A percentile compares a stretch with the other conserved stretches of the same genome.
These are phyloP conservation scores for Formica exsecta DNA, from an alignment of 1,140 invertebrate species.

Conservation along the genomic window DNA sequence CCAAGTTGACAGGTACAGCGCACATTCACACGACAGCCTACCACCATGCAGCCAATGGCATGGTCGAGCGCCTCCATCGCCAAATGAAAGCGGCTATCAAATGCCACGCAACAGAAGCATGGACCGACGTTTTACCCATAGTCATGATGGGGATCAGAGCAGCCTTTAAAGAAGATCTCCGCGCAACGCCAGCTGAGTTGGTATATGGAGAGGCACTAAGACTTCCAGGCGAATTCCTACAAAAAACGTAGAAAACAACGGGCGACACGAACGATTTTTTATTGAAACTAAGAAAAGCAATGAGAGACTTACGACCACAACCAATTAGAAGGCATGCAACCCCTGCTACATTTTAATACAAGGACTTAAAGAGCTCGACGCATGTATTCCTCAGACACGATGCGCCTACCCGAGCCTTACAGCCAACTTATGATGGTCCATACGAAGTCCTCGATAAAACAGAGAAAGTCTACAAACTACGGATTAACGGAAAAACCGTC, in stretches of 20 bases:
- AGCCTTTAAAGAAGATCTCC: background rate
- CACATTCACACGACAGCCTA: background rate
- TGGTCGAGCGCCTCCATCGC: background rate
- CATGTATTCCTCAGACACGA: background rate
- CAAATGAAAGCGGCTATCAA: slow-evolving; percentile 41
- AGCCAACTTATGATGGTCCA: background rate
- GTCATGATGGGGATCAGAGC: background rate
- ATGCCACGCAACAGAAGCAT: slow-evolving; percentile 14
- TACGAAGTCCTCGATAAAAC: background rate
- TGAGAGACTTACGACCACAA: background rate
- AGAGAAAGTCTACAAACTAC: background rate
- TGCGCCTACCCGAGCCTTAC: background rate
- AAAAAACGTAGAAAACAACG: too few relatives aligned
- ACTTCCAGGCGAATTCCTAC: background rate
- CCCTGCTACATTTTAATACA: background rate
- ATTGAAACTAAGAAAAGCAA: background rate
- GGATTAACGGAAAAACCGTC: background rate
- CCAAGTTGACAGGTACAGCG: background rate
- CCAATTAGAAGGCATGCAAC: background rate
- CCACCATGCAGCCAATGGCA: background rate
- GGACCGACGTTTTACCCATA: background rate
- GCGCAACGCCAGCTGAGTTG: background rate
- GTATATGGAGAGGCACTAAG: background rate
- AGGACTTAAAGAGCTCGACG: background rate
- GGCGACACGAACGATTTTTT: background rate